phyloP scores from a whole-genome alignment of 2,113 vertebrate genomes.

The Lanius collurio region DNA sequence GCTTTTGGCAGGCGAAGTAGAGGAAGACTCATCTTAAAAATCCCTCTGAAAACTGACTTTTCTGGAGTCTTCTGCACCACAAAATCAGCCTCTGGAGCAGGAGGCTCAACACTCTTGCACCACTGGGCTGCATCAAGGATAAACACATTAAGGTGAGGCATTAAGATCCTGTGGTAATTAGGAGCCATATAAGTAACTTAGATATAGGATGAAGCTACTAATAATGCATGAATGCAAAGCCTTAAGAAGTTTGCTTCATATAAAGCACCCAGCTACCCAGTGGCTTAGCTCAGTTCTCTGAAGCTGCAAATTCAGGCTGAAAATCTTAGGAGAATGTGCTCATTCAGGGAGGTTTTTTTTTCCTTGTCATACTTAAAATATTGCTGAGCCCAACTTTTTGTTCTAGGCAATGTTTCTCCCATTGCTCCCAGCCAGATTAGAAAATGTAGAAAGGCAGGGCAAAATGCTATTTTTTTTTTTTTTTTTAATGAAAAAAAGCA shows the following conservation, averaged over 20 bases:
- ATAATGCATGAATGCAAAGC: constrained; percentile 69
- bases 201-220: constrained; percentile 55
- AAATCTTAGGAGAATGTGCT: constrained; percentile 22
- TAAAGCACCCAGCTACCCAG: constrained; percentile 15
- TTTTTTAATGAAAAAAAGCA: neutral
- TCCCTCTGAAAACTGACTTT: neutral
- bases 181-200: constrained; percentile 43
- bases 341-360: neutral
- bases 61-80: neutral
- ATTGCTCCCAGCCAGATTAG: neutral
- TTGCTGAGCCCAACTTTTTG: constrained; percentile 41
- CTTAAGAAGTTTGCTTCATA: constrained; percentile 44
- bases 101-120: neutral
- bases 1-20: neutral
- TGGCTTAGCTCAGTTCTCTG: constrained; percentile 46
- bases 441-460: neutral
- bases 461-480: neutral
- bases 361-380: constrained; percentile 24
- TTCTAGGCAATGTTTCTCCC: neutral
- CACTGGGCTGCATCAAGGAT: constrained; percentile 16
- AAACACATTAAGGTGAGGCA: constrained; percentile 36
- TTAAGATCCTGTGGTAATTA: constrained; percentile 56
- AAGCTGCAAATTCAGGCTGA: constrained; percentile 45
- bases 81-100: neutral
- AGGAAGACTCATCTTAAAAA: neutral